Evolutionary conservation across 2,888 invertebrate species (phyloP), one percentile per base, ranked within the genome.

Genomic region (Pycnomerus fuliginosus): DNA sequence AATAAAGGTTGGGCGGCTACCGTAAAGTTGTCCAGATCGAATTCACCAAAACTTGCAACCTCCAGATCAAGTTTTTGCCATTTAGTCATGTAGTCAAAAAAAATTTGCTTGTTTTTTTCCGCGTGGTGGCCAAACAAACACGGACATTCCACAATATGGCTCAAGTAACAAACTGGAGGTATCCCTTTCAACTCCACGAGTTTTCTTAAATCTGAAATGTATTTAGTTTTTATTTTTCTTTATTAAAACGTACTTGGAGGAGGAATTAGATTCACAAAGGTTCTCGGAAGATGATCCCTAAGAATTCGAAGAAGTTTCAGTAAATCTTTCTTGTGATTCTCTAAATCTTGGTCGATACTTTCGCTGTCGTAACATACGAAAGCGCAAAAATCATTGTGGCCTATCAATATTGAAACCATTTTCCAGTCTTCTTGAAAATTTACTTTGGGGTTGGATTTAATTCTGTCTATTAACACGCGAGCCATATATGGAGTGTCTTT

Each of bases 91-190:
- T 80, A 65, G 2, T 71, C 57, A 10, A 70, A 68, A 52, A 71
- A 75, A 42, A n/a, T n/a, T n/a, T n/a, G n/a, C n/a, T n/a, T n/a
- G n/a, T n/a, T n/a, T n/a, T n/a, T n/a, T n/a, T n/a, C n/a, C n/a
- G n/a, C n/a, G n/a, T n/a, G n/a, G n/a, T n/a, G n/a, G 1, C 76
- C 76, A 51, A 80, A 70, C 20, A 83, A 50, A 49, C 84, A 84
- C 0, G 80, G 75, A 50, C 83, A 83, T 53, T 77, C 76, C 1
- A 78, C 43, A 5, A 62, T 56, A n/a, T 76, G 68, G 0, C 69
- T 66, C 0, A 74, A 16, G 2, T 69, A 50, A 49, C 82, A 82
- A 1, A 65, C 31, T 0, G 60, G 38, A 2, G 75, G 72, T 51
- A 72, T 62, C 2, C 70, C 70, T 2, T 50, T 64, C 1, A 75